These are phyloP conservation scores for Entelurus aequoreus DNA, from an alignment of 2,113 vertebrate species.

Conservation along the genomic window DNA sequence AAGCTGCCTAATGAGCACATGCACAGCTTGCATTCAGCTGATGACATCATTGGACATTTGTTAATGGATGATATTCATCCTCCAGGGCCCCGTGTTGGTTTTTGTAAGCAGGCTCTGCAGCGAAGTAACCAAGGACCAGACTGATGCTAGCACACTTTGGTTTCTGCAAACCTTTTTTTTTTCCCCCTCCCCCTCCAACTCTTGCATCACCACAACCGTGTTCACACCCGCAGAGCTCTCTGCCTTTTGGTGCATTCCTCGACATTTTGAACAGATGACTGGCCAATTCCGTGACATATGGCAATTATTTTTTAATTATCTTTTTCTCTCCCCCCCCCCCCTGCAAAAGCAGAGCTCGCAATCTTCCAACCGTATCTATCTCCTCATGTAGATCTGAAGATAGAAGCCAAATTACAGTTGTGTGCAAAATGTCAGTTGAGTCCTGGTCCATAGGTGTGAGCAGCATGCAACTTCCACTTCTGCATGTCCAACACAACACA, in stretches of 20 bases:
- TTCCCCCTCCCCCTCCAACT: constrained; percentile 8
- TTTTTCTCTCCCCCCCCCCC: background rate
- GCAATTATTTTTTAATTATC: background rate
- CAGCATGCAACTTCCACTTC: no score
- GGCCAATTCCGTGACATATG: constrained; percentile 10
- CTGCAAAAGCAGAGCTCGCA: background rate
- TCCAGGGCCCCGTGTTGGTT: no score
- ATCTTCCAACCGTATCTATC: background rate
- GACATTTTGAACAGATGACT: constrained; percentile 14
- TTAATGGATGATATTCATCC: no score
- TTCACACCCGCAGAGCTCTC: constrained; percentile 17
- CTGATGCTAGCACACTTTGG: background rate
- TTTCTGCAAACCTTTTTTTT: background rate
- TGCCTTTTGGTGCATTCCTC: constrained; percentile 12
- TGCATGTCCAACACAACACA: no score
- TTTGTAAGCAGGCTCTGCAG: no score
- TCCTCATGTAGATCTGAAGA: background rate
- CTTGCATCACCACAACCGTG: constrained; percentile 46
- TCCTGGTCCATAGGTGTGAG: no score
- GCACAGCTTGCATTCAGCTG: constrained; percentile 63
- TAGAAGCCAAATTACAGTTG: background rate
- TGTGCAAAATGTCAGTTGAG: constrained; percentile 3
- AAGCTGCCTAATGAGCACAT: constrained; percentile 49
- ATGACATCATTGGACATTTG: constrained; percentile 49
- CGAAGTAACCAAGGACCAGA: background rate